Evolutionary conservation across 2,888 invertebrate genomes (phyloP), one percentile per base, ranked within the genome.

Genomic region (Loripinus fragilis): DNA sequence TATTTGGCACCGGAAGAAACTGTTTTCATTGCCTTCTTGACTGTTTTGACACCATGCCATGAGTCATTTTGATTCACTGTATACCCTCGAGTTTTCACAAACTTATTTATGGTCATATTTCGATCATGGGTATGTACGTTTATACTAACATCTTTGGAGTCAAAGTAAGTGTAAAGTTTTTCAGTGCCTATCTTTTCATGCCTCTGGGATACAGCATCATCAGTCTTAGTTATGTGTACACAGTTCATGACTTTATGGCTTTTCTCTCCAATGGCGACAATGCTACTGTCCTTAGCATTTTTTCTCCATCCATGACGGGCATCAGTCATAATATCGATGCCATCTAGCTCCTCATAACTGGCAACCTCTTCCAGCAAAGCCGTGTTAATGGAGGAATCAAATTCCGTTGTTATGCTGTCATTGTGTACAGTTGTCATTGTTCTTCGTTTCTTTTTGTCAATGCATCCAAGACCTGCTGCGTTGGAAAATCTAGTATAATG

Each of bases 21-120:
- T 17, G 52, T 60, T 60, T 60, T 48, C 30, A 76, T 25, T 25
- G 70, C 74, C 41, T 55, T 64, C 66, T 80, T 74, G 2, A 80
- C 35, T 42, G 67, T 7, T 71, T 73, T 76, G 2, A 74, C 74
- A n/a, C 71, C 74, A 71, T 80, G 80, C 68, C 74, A 74, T 3
- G 42, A n/a, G 41, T 74, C 76, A 71, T 76, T 71, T 66, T 80
- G 76, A 25, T 80, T 76, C 0, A 8, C 68, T 25, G 71, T 64
- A 15, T 25, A 23, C 5, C 35, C 38, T 25, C 38, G n/a, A n/a
- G 42, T n/a, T 60, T 55, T 73, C 17, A 76, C 55, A 2, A 25
- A 5, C 28, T 23, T 55, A 25, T 55, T 55, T 3, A 55, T 25
- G 3, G 55, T 8, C 55, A 55, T 55, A 25, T 55, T 55, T 55